These are phyloP conservation scores for Stegophylla sp. DNA, from an alignment of 2,888 invertebrate genomes.

Conservation along the genomic window DNA sequence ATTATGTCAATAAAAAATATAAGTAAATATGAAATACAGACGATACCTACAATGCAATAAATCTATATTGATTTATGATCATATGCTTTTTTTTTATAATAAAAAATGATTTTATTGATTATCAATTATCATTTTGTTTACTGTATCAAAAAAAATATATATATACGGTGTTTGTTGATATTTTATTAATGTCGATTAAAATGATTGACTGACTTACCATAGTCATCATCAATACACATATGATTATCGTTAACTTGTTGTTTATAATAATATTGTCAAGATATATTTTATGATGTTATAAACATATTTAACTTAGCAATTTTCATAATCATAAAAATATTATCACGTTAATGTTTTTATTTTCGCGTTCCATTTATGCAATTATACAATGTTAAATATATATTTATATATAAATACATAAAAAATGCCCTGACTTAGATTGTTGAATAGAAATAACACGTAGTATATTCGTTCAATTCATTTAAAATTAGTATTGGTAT, in stretches of 20 bases:
- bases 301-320: not conserved
- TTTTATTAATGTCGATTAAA: not conserved
- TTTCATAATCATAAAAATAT: not conserved
- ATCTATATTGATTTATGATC: conserved; percentile 11
- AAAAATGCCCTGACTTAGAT: too few species aligned
- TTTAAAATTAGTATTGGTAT: too few species aligned
- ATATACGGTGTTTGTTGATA: not conserved
- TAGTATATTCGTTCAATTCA: too few species aligned
- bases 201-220: not conserved
- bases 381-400: too few species aligned
- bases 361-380: not conserved
- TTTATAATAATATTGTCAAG: not conserved
- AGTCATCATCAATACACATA: not conserved
- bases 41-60: not conserved
- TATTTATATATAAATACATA: too few species aligned
- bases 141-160: not conserved
- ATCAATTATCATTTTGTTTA: not conserved
- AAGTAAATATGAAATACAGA: too few species aligned
- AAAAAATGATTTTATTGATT: not conserved
- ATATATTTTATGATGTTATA: conserved; percentile 15
- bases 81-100: conserved; percentile 3
- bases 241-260: not conserved
- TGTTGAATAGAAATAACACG: too few species aligned
- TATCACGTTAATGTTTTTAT: not conserved
- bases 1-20: too few species aligned